Percentiles rank a stretch among this genome's conserved stretches.
These are phyloP conservation scores for Epistrophe eligans DNA, from an alignment of 2,888 invertebrate genomes.

Conservation along the genomic window DNA sequence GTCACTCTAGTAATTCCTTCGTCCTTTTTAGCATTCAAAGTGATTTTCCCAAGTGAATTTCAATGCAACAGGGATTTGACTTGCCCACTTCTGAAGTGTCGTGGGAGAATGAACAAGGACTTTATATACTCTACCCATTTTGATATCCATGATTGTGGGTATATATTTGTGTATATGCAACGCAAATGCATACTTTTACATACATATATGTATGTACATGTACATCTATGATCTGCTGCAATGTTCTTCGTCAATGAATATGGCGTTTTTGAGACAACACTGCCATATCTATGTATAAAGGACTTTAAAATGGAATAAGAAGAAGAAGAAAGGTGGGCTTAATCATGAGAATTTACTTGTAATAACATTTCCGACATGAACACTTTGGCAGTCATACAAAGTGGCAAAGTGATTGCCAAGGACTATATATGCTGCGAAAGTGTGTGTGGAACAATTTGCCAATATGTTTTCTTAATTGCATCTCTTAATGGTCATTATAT, in stretches of 20 bases:
- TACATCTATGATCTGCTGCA: conserved; percentile 45
- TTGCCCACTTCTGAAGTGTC: conserved; percentile 33
- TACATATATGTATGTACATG: too few species aligned
- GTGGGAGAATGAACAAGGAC: conserved; percentile 42
- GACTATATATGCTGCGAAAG: conserved; percentile 23
- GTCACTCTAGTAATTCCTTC: conserved; percentile 19
- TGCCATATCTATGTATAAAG: conserved; percentile 1
- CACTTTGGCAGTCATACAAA: conserved; percentile 56
- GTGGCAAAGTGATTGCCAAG: conserved; percentile 67
- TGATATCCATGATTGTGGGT: not conserved
- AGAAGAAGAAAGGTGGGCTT: conserved; percentile 62
- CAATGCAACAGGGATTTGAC: conserved; percentile 66
- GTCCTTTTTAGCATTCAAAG: conserved; percentile 66
- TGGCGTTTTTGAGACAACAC: conserved; percentile 10
- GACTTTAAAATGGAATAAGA: not conserved
- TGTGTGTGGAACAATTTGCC: conserved; percentile 71
- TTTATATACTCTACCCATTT: not conserved
- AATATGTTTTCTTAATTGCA: conserved; percentile 75
- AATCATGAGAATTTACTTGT: conserved; percentile 74
- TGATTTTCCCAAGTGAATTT: conserved; percentile 72
- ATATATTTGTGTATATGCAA: conserved; percentile 3
- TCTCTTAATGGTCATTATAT: conserved; percentile 69
- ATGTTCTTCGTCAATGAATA: conserved; percentile 69
- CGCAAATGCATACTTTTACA: conserved; percentile 31
- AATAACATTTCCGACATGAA: conserved; percentile 75